Conservation (phyloP, 2,797 vertebrate genomes). For the Crax fasciolata region DNA sequence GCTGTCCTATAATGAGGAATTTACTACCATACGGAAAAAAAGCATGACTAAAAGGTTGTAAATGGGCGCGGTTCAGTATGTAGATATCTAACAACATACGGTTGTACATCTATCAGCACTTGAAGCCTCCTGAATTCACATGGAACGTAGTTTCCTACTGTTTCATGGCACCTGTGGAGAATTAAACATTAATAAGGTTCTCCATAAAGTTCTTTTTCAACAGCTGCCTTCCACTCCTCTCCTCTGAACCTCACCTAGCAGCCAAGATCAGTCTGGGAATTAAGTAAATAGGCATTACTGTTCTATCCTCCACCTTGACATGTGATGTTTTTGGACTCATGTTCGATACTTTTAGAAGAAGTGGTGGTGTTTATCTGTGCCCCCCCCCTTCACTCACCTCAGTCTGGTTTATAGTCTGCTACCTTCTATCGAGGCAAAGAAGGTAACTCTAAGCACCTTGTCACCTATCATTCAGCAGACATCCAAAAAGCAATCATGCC, state of each 20-base stretch:
- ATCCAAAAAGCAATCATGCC: not conserved
- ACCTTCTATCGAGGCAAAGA: not conserved
- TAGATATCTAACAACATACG: not conserved
- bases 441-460: not conserved
- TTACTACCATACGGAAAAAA: not conserved
- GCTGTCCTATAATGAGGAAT: not conserved
- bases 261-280: not conserved
- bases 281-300: not conserved
- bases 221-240: not conserved
- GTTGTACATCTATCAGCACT: not conserved
- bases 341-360: not conserved
- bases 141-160: not conserved
- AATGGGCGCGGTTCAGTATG: not conserved
- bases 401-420: not conserved
- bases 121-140: not conserved
- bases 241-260: not conserved
- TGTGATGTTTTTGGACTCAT: not conserved
- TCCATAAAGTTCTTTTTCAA: not conserved
- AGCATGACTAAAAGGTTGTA: not conserved
- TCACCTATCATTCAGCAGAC: not conserved
- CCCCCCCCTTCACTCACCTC: rapidly evolving
- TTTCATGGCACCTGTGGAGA: not conserved
- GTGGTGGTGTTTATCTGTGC: not conserved
- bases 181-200: not conserved
- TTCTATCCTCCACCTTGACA: not conserved